Percentiles rank a stretch among this genome's conserved stretches.
Conservation (phyloP, 2,888 invertebrate species). For the Xestia c-nigrum region DNA sequence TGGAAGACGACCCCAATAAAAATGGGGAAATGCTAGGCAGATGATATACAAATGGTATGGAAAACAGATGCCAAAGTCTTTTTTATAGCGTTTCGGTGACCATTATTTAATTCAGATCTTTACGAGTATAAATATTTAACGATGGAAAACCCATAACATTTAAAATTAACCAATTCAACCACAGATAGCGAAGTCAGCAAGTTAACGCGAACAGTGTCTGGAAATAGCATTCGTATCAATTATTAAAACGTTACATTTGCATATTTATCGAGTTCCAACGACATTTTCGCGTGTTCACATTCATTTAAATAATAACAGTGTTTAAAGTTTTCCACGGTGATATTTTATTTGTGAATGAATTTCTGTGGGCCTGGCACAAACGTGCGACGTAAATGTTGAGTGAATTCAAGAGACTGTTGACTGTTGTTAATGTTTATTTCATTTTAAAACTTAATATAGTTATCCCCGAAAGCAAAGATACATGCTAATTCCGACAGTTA, state of each 20-base stretch:
- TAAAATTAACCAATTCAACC: slow-evolving; percentile 9
- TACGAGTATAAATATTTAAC: background rate
- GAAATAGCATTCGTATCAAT: slow-evolving; percentile 29
- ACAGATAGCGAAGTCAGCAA: background rate
- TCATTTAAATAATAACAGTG: slow-evolving; percentile 50
- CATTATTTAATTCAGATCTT: background rate
- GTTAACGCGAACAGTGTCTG: slow-evolving; percentile 10
- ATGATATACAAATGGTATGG: background rate
- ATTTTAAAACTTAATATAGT: background rate
- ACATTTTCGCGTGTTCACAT: slow-evolving; percentile 57
- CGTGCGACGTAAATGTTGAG: background rate
- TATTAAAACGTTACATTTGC: slow-evolving; percentile 53
- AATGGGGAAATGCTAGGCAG: no score
- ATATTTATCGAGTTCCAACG: slow-evolving; percentile 56
- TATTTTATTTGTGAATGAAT: slow-evolving; percentile 48
- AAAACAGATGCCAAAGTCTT: background rate
- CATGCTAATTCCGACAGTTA: background rate
- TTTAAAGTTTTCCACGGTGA: slow-evolving; percentile 39
- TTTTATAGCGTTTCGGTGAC: background rate
- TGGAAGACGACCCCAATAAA: no score
- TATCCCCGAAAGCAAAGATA: background rate
- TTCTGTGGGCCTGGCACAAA: background rate
- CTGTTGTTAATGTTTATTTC: background rate
- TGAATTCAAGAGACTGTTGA: background rate
- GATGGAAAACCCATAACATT: background rate